Evolutionary conservation across 2,113 vertebrate species (phyloP).

Genomic region (Tragelaphus imberbis): DNA sequence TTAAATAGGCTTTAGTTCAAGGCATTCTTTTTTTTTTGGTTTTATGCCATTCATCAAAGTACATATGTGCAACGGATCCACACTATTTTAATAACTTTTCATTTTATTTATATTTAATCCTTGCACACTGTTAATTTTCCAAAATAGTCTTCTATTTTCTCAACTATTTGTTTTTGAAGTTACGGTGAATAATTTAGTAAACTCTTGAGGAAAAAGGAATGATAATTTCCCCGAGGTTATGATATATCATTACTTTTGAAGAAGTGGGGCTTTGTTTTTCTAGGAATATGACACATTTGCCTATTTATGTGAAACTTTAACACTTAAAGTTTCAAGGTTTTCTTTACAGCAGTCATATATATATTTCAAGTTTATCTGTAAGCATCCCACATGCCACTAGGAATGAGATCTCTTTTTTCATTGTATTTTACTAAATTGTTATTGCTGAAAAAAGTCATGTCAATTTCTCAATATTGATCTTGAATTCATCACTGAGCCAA

Average conservation of each 20-base stretch:
- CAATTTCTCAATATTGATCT: neutral
- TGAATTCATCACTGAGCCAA: neutral
- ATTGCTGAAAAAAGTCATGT: neutral
- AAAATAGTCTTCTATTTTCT: constrained; percentile 11
- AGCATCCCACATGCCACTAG: neutral
- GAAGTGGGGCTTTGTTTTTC: neutral
- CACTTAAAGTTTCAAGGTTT: neutral
- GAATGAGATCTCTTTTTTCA: neutral
- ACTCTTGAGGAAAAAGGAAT: neutral
- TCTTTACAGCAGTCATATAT: neutral
- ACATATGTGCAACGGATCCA: neutral
- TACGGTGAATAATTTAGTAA: neutral
- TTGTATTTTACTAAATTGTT: neutral
- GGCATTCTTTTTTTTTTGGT: neutral
- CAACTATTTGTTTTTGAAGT: neutral
- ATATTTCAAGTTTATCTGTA: neutral
- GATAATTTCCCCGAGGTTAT: neutral
- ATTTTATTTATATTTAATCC: neutral
- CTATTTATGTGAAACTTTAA: neutral
- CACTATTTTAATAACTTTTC: neutral
- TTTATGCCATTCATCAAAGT: neutral
- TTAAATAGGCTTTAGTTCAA: neutral
- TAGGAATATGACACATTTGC: neutral
- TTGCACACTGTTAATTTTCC: neutral
- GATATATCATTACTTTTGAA: neutral